Base-by-base conservation (phyloP, 2,113 vertebrate species). In the Siphamia tubifer region DNA sequence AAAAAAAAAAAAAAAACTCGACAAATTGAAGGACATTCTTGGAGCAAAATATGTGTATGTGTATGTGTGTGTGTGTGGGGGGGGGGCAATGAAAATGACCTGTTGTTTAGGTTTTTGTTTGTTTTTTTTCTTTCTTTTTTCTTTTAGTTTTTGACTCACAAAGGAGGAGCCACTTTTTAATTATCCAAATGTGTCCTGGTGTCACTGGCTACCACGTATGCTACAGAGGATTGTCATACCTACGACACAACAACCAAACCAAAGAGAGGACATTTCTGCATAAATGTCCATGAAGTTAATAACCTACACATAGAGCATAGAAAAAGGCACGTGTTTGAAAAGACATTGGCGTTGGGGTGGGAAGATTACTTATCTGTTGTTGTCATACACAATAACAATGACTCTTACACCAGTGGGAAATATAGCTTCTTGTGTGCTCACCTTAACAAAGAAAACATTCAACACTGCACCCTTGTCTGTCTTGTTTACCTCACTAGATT, bases 401-500 rank as follows among this genome's bases (percentile, higher is more conserved):
- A 51, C 57, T 58, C 20, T 8, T 28, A 54, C 66, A 79, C 80
- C 75, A 58, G 53, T 32, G 70, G 84, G 85, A 88, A 90, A 87
- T 83, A 77, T 58, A 58, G 70, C 69, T 69, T 68, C 63, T 74
- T 83, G 76, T 86, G 64, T 84, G 62, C 72, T 80, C 66, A 55
- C 73, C 69, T 83, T 79, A 75, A 74, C 79, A 83, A 86, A 85
- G 78, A 79, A 82, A 87, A 85, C 68, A 70, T 70, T 70, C 76
- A 58, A 81, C 83, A 81, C 51, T 77, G 77, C 75, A 83, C 78
- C 68, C 55, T 54, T 83, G 84, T 79, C 85, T 88, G 82, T 87
- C 86, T 91, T 87, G 84, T 89, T 91, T 90, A 89, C 85, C 76
- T 73, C 84, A 20, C 65, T 85, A 87, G 89, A 92, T 90, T 81